Percentiles rank a stretch among this genome's conserved stretches.
phyloP scores from a whole-genome alignment of 2,113 vertebrate genomes.

The Miniopterus natalensis region DNA sequence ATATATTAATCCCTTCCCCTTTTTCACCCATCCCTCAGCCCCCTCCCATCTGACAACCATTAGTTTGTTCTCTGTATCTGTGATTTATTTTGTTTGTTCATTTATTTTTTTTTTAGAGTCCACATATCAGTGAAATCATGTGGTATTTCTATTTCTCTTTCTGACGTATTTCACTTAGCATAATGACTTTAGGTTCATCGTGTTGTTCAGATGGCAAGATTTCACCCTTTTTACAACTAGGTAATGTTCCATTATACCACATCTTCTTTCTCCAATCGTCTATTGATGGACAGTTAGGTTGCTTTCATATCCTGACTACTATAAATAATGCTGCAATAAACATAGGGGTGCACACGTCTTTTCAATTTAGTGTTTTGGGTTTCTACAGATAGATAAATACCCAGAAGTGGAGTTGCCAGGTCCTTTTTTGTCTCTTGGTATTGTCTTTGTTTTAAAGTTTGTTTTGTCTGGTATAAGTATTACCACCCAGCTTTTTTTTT shows the following conservation, averaged over 20 bases:
- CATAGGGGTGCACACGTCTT: neutral
- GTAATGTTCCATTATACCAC: neutral
- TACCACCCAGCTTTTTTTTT: neutral
- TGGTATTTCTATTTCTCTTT: neutral
- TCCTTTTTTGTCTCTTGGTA: neutral
- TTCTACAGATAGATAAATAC: neutral
- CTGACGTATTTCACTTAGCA: neutral
- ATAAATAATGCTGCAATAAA: neutral
- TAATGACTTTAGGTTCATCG: neutral
- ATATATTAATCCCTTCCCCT: neutral
- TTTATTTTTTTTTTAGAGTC: neutral
- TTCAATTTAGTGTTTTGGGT: neutral
- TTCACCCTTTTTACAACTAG: neutral
- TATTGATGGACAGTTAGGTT: neutral
- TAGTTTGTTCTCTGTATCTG: neutral
- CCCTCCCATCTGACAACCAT: neutral
- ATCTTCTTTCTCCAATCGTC: neutral
- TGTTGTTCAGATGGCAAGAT: neutral
- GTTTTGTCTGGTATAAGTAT: neutral
- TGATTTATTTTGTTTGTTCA: neutral
- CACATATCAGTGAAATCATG: neutral
- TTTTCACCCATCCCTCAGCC: neutral
- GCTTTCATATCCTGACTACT: neutral
- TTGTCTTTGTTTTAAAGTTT: neutral
- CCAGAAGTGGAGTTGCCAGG: neutral